Conservation (phyloP, 2,888 invertebrate species). For the Gymnocheta viridis region DNA sequence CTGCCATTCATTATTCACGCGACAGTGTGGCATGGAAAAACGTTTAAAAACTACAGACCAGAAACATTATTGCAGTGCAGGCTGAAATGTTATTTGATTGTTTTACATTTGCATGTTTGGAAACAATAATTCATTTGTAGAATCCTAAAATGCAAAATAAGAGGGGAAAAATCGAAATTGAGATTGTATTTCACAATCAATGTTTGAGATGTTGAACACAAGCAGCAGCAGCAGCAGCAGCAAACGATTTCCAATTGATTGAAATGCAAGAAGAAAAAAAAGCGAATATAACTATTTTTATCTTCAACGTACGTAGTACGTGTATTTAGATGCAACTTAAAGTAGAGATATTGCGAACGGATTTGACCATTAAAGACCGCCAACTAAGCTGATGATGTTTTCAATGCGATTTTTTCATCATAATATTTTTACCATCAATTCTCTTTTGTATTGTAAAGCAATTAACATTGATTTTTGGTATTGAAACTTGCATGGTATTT, state of each 20-base stretch:
- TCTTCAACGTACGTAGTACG: not conserved
- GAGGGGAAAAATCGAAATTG: slow-evolving; percentile 14
- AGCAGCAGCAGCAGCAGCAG: slow-evolving; percentile 37
- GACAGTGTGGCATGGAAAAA: slow-evolving; percentile 27
- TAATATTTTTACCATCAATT: not conserved
- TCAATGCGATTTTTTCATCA: slow-evolving; percentile 41
- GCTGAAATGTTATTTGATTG: slow-evolving; percentile 46
- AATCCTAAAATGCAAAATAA: slow-evolving; percentile 23
- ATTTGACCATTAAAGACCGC: slow-evolving; percentile 59
- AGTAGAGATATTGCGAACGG: slow-evolving; percentile 3
- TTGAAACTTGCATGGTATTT: slow-evolving; percentile 41
- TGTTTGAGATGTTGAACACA: slow-evolving; percentile 60
- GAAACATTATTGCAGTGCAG: not conserved
- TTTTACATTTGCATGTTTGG: slow-evolving; percentile 67
- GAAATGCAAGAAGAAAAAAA: slow-evolving; percentile 4
- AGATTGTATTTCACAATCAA: slow-evolving; percentile 68
- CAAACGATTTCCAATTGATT: slow-evolving; percentile 47
- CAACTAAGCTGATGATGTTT: slow-evolving; percentile 62
- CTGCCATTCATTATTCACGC: slow-evolving; percentile 9
- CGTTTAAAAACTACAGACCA: slow-evolving; percentile 4
- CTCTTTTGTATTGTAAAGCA: slow-evolving; percentile 23
- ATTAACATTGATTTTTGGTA: slow-evolving; percentile 60
- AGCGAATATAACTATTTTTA: not conserved
- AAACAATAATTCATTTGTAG: slow-evolving; percentile 66
- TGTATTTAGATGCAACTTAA: not conserved